Evolutionary conservation across 2,113 vertebrate genomes (phyloP).

Genomic region (Suricata suricatta): DNA sequence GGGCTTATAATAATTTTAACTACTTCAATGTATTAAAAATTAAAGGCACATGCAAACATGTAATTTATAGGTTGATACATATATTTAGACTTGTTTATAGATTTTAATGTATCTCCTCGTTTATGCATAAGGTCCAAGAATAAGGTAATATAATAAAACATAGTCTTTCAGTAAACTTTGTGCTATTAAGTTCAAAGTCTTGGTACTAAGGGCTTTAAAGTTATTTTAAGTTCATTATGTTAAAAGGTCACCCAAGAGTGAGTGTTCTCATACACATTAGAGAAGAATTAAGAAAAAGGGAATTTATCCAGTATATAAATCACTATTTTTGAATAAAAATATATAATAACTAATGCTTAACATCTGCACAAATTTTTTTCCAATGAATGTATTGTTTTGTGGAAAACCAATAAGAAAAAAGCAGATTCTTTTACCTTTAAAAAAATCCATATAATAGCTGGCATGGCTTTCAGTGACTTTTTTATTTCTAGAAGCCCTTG

Average conservation of each 20-base stretch:
- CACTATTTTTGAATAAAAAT: neutral
- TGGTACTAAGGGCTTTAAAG: neutral
- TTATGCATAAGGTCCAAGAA: neutral
- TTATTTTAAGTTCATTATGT: conserved; percentile 20
- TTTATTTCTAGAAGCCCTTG: neutral
- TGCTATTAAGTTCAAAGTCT: conserved; percentile 12
- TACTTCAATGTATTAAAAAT: neutral
- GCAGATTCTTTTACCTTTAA: neutral
- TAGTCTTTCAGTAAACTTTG: neutral
- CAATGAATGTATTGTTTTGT: neutral
- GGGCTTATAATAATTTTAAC: neutral
- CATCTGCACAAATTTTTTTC: neutral
- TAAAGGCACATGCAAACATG: neutral
- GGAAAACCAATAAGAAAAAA: neutral
- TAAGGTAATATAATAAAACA: neutral
- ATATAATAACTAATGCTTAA: neutral
- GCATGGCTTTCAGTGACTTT: neutral
- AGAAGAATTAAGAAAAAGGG: neutral
- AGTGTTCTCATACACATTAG: neutral
- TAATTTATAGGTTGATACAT: neutral
- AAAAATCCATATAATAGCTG: neutral
- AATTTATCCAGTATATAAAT: neutral
- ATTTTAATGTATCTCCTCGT: neutral
- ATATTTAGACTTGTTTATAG: neutral
- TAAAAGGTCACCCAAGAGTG: neutral